Evolutionary conservation across 2,888 invertebrate genomes (phyloP).

Genomic region (Psylliodes chrysocephalus): DNA sequence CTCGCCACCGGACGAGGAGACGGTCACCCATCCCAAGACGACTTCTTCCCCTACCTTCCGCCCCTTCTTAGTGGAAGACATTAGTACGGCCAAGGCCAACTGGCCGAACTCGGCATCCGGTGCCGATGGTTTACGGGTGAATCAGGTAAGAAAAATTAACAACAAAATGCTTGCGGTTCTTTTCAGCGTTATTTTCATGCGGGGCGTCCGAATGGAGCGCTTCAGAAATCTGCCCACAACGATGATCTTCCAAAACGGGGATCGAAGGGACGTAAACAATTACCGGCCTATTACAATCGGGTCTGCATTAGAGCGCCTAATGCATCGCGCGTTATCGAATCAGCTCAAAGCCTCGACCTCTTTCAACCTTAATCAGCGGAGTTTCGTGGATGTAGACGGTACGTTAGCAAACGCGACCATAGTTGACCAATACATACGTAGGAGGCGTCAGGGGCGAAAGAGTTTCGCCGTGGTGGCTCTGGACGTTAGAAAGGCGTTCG

Average conservation of each 20-base stretch:
- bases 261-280: not conserved
- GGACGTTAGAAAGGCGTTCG: too few relatives aligned
- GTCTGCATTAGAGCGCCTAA: too few relatives aligned
- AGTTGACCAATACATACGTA: too few relatives aligned
- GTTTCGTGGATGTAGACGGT: too few relatives aligned
- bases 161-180: not conserved
- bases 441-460: too few relatives aligned
- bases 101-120: slow-evolving; percentile 21
- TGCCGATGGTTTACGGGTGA: not conserved
- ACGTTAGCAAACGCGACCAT: too few relatives aligned
- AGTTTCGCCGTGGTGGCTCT: too few relatives aligned
- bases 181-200: not conserved
- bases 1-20: too few relatives aligned
- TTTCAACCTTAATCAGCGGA: not conserved
- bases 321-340: too few relatives aligned
- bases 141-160: not conserved
- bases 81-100: not conserved
- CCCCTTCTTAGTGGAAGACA: not conserved
- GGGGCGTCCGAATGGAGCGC: not conserved
- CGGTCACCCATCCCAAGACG: too few relatives aligned
- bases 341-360: slow-evolving; percentile 27
- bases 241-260: too few relatives aligned
- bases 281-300: not conserved
- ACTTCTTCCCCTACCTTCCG: not conserved
- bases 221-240: too few relatives aligned